Evolutionary conservation across 2,113 vertebrate genomes (phyloP).

Genomic region (Ptilonorhynchus violaceus): DNA sequence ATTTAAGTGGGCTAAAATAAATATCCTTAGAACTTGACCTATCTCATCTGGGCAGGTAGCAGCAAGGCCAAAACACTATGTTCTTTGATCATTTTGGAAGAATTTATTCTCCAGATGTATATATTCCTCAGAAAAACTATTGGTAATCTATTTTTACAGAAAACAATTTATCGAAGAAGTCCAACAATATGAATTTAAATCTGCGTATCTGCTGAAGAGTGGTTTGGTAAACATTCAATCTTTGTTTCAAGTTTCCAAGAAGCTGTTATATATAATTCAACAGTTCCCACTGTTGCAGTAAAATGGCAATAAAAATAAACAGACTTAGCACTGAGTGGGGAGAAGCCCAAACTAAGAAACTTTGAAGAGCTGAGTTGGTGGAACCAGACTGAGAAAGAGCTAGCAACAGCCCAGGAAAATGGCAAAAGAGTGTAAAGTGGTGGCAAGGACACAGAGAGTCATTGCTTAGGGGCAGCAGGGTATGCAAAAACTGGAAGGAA

Average conservation of each 20-base stretch:
- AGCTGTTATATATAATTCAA: background rate
- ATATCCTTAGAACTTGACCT: background rate
- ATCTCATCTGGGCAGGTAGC: background rate
- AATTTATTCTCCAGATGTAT: background rate
- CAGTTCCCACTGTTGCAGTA: background rate
- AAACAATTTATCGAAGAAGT: background rate
- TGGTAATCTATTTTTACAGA: background rate
- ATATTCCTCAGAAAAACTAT: background rate
- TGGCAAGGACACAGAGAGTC: background rate
- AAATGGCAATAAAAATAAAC: background rate
- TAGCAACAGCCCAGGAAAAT: background rate
- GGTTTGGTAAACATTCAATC: background rate
- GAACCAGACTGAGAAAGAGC: background rate
- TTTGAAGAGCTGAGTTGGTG: background rate
- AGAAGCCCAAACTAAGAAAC: background rate
- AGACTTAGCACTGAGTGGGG: background rate
- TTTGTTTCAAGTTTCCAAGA: constrained; percentile 30
- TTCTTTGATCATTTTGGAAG: background rate
- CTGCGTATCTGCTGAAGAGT: background rate
- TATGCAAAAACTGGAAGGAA: background rate
- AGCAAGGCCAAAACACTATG: background rate
- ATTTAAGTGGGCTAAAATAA: background rate
- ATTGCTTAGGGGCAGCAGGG: background rate
- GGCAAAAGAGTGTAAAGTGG: background rate
- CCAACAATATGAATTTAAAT: background rate